phyloP scores from a whole-genome alignment of 2,797 vertebrate species.

The Labroides dimidiatus region DNA sequence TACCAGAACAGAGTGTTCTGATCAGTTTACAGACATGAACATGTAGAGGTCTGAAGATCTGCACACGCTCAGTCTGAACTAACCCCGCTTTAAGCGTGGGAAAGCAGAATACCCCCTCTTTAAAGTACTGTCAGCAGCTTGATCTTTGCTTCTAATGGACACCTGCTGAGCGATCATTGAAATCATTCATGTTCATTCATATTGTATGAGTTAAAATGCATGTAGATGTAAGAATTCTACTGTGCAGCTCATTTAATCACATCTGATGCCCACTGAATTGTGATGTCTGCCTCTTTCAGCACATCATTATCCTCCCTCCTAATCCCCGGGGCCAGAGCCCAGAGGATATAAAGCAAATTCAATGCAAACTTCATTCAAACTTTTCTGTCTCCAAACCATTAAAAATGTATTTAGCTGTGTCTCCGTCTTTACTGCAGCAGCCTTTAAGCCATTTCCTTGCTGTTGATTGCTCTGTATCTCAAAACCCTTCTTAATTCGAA shows the following conservation, averaged over 20 bases:
- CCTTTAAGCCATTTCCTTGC: constrained; percentile 63
- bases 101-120: too few species aligned
- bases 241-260: constrained; percentile 13
- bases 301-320: constrained; percentile 41
- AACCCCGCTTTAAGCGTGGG: too few species aligned
- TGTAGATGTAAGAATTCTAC: constrained; percentile 2
- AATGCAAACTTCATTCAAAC: constrained; percentile 67
- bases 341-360: constrained; percentile 43
- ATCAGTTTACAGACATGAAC: too few species aligned
- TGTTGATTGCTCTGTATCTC: constrained; percentile 74
- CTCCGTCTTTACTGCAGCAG: constrained; percentile 44
- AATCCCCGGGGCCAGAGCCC: constrained; percentile 37
- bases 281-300: constrained; percentile 8
- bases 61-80: too few species aligned
- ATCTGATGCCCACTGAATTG: constrained; percentile 15
- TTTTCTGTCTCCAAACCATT: constrained; percentile 58
- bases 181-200: neutral
- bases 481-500: constrained; percentile 74
- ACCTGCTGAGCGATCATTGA: neutral
- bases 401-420: constrained; percentile 64
- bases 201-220: constrained; percentile 3
- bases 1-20: too few species aligned
- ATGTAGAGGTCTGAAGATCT: too few species aligned
- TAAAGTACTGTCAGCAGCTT: too few species aligned
- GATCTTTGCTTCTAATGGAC: neutral